Percentiles rank a stretch among this genome's conserved stretches.
Conservation (phyloP, 2,888 invertebrate genomes). For the Panorpa germanica region DNA sequence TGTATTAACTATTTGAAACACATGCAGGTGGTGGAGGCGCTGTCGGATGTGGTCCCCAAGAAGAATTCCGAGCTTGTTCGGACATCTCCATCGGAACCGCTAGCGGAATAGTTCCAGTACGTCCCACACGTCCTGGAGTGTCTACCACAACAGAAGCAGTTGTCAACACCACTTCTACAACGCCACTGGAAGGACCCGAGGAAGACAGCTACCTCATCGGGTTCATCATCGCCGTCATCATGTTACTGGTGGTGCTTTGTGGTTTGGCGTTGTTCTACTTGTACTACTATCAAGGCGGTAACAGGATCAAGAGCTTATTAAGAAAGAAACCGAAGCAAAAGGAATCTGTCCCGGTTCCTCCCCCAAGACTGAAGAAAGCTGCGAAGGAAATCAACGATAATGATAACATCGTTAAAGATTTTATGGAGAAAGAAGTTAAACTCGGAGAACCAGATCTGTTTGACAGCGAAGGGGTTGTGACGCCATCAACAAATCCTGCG, state of each 20-base stretch:
- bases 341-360: not conserved
- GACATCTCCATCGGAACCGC: conserved; percentile 50
- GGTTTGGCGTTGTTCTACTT: conserved; percentile 47
- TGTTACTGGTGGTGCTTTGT: conserved; percentile 44
- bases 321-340: conserved; percentile 23
- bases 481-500: too few species aligned
- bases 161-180: conserved; percentile 10
- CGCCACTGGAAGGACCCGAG: conserved; percentile 16
- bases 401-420: too few species aligned
- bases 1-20: too few species aligned
- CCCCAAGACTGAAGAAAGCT: too few species aligned
- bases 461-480: too few species aligned
- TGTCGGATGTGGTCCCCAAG: conserved; percentile 77
- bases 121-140: conserved; percentile 20
- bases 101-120: conserved; percentile 21
- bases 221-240: conserved; percentile 39
- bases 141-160: conserved; percentile 16
- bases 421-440: too few species aligned
- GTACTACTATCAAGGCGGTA: conserved; percentile 57
- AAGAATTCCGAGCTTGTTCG: conserved; percentile 72
- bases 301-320: conserved; percentile 41
- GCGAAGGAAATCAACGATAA: too few species aligned
- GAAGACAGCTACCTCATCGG: conserved; percentile 30
- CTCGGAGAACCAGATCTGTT: too few species aligned
- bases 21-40: conserved; percentile 53